Evolutionary conservation across 1,140 invertebrate genomes (phyloP).

Genomic region (Periplaneta americana): DNA sequence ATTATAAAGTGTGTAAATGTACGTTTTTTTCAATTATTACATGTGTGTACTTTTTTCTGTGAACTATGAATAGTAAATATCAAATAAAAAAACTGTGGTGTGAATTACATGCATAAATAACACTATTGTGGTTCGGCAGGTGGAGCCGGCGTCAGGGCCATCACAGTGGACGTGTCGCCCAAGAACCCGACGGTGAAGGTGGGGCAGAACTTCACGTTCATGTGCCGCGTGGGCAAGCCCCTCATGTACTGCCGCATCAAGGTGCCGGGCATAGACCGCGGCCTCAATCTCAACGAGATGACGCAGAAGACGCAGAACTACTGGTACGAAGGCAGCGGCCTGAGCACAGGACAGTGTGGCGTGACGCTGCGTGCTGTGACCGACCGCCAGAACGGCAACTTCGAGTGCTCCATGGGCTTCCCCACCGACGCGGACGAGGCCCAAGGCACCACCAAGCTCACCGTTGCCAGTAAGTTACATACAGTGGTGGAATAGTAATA

Average conservation of each 20-base stretch:
- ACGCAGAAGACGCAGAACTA: constrained; percentile 35
- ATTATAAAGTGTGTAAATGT: too few relatives aligned
- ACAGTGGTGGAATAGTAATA: too few relatives aligned
- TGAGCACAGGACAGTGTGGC: constrained; percentile 59
- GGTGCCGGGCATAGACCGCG: constrained; percentile 38
- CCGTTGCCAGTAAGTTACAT: constrained; percentile 62
- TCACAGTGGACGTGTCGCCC: constrained; percentile 33
- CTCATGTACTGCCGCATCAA: constrained; percentile 43
- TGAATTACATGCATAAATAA: too few relatives aligned
- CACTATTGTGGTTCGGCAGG: too few relatives aligned
- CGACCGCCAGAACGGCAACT: constrained; percentile 58
- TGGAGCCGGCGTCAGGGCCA: constrained; percentile 24
- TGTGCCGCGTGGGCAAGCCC: constrained; percentile 36
- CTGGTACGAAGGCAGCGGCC: constrained; percentile 47
- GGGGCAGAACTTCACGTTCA: constrained; percentile 40
- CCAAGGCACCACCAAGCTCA: constrained; percentile 49
- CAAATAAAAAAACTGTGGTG: too few relatives aligned
- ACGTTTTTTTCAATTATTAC: too few relatives aligned
- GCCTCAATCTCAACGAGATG: constrained; percentile 29
- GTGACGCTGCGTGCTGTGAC: constrained; percentile 52
- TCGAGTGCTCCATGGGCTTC: constrained; percentile 55
- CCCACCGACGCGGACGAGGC: constrained; percentile 41
- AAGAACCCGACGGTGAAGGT: constrained; percentile 30
- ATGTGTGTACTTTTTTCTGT: too few relatives aligned
- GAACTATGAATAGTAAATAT: too few relatives aligned